These are phyloP conservation scores for Fratercula arctica DNA, from an alignment of 2,797 vertebrate species.

Conservation along the genomic window DNA sequence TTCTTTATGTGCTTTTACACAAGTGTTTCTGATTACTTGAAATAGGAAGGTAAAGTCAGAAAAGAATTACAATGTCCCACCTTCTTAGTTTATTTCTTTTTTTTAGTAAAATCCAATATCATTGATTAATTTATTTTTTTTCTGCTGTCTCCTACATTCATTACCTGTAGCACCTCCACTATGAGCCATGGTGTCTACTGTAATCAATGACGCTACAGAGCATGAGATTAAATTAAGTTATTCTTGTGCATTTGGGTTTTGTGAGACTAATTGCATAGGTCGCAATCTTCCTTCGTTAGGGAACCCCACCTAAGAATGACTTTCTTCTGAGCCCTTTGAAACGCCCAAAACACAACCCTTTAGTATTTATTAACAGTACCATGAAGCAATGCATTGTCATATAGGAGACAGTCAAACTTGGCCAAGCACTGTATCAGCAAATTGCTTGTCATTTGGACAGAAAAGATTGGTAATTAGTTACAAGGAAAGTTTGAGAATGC, in stretches of 20 bases:
- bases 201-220: not conserved
- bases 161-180: not conserved
- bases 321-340: not conserved
- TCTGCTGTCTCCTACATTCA: not conserved
- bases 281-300: rapidly evolving
- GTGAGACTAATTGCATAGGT: not conserved
- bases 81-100: not conserved
- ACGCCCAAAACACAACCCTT: not conserved
- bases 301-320: not conserved
- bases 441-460: not conserved
- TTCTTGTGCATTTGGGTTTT: not conserved
- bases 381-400: not conserved
- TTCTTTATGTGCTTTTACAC: not conserved
- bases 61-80: not conserved
- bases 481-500: not conserved
- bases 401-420: not conserved
- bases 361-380: not conserved
- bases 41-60: not conserved
- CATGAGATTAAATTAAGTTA: not conserved
- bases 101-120: not conserved
- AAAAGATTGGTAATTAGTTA: not conserved
- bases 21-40: not conserved
- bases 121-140: not conserved
- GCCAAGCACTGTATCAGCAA: not conserved
- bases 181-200: not conserved